Evolutionary conservation across 2,888 invertebrate species (phyloP), one percentile per base, ranked within the genome.

Genomic region (Macrophya annulata): DNA sequence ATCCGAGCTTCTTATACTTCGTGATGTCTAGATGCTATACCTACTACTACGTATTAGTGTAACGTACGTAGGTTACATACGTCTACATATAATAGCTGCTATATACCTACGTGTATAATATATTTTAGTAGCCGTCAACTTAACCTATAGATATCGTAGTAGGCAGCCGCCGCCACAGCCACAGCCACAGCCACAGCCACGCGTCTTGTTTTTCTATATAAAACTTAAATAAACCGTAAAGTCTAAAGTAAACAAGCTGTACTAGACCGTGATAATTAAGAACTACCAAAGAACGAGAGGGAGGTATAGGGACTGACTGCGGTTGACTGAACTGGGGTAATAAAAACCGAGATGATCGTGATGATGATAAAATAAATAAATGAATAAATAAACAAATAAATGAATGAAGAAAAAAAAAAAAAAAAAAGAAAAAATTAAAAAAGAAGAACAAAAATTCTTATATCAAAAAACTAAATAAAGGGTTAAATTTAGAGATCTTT

Each of bases 191-290:
- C 3, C 17, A 62, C 40, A 37, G 71, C 71, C 71, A 71, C 71
- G 71, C 71, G 71, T 71, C 37, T 71, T n/a, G 15, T 40, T 71
- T 15, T 71, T 71, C 10, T 62, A 55, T 55, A 55, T 25, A 25
- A 25, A 31, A 62, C 21, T 25, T 3, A 21, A 62, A 25, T 62
- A 62, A 25, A 62, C 62, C 62, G 10, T 12, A 62, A 62, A 62
- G 25, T 62, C 25, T 25, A 62, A 62, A 25, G 62, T 62, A 62
- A 62, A 62, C 62, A 62, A 62, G 62, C 25, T 25, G 6, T n/a
- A 62, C 21, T 25, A 62, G 25, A 25, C 62, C 62, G 62, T 62
- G 62, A 62, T 62, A 62, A 55, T 55, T n/a, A 62, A 62, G 10
- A 62, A 62, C 25, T 21, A 25, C 62, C 25, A 62, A 62, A 62